phyloP scores from a whole-genome alignment of 2,888 invertebrate genomes.

The Ormia ochracea region DNA sequence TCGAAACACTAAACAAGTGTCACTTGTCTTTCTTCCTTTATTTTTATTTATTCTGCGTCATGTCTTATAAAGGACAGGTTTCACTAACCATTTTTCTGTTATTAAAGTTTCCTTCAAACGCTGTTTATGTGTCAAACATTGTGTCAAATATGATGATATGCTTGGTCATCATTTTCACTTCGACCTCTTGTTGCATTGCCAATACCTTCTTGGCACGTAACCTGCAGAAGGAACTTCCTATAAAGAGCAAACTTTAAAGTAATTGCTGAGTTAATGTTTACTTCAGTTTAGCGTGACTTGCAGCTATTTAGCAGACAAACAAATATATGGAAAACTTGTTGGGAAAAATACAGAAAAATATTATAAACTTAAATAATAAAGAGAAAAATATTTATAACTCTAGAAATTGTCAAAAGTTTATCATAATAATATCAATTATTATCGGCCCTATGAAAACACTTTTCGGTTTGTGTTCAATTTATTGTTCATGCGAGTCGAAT shows the following conservation, averaged over 20 bases:
- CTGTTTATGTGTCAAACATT: conserved; percentile 60
- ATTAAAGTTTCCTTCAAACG: conserved; percentile 58
- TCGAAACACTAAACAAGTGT: not conserved
- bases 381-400: too few species aligned
- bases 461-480: too few species aligned
- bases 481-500: too few species aligned
- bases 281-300: conserved; percentile 52
- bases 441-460: too few species aligned
- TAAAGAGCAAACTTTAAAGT: conserved; percentile 31
- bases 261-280: conserved; percentile 47
- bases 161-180: conserved; percentile 61
- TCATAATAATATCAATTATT: too few species aligned
- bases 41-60: not conserved
- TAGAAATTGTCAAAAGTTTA: too few species aligned
- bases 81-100: conserved; percentile 51
- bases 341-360: too few species aligned
- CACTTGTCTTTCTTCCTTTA: not conserved
- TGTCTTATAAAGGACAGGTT: conserved; percentile 42
- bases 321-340: conserved; percentile 24
- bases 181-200: conserved; percentile 40
- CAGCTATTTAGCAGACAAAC: conserved; percentile 45
- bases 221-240: not conserved
- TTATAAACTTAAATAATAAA: too few species aligned
- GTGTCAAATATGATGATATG: conserved; percentile 62
- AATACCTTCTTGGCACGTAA: conserved; percentile 38